Conservation (phyloP, 2,113 vertebrate species). For the Podocnemis expansa region DNA sequence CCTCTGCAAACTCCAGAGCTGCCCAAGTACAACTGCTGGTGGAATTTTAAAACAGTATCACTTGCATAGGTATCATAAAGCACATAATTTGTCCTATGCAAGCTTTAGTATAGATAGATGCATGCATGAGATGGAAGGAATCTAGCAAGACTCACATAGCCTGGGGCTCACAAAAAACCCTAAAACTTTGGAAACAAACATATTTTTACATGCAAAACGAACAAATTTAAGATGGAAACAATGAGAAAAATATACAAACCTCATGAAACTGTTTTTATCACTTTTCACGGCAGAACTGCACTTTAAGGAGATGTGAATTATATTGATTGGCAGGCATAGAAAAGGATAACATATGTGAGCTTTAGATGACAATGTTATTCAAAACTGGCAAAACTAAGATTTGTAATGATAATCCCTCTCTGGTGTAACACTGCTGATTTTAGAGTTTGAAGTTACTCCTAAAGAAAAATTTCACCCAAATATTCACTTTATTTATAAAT, state of each 20-base stretch:
- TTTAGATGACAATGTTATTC: not conserved
- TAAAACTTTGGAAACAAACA: not conserved
- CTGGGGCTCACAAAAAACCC: not conserved
- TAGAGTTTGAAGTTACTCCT: not conserved
- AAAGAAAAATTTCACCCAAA: not conserved
- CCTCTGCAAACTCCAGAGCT: not conserved
- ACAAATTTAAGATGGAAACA: not conserved
- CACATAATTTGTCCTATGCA: fast-evolving
- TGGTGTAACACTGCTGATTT: not conserved
- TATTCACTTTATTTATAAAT: not conserved
- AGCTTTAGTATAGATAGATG: fast-evolving
- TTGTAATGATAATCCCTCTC: not conserved
- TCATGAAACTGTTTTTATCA: not conserved
- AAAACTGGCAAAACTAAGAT: not conserved
- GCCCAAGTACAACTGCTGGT: not conserved
- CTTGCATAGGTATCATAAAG: not conserved
- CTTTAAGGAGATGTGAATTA: not conserved
- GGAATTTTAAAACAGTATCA: not conserved
- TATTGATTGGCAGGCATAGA: not conserved
- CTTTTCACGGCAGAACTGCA: not conserved
- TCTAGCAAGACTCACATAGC: fast-evolving
- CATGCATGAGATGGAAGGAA: fast-evolving
- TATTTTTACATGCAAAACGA: not conserved
- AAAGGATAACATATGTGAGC: not conserved
- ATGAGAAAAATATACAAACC: not conserved